phyloP scores from a whole-genome alignment of 2,113 vertebrate species.

The Andinoacara biseriatus region DNA sequence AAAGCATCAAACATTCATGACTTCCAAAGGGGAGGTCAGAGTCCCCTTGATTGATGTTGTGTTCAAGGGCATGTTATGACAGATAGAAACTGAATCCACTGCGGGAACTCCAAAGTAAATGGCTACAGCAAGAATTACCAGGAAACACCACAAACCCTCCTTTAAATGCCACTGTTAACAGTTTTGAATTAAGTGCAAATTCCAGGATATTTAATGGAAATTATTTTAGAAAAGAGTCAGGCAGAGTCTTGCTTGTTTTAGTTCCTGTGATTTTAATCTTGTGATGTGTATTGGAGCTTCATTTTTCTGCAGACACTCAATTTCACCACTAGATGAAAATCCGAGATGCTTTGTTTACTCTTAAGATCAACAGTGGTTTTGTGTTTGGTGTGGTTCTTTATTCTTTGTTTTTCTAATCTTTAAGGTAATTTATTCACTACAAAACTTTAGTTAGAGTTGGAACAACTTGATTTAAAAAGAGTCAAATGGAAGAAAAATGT shows the following conservation, averaged over 20 bases:
- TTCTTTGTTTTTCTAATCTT: no score
- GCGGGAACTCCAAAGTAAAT: neutral
- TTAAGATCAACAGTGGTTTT: neutral
- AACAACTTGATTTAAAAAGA: no score
- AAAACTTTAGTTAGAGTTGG: no score
- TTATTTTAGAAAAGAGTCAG: neutral
- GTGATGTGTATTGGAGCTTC: rapidly evolving
- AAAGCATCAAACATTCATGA: constrained; percentile 36
- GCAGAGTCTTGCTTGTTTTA: neutral
- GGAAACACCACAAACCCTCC: neutral
- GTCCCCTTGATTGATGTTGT: constrained; percentile 15
- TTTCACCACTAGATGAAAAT: neutral
- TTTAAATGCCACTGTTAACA: neutral
- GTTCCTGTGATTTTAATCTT: neutral
- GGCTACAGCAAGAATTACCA: neutral
- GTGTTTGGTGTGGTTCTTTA: rapidly evolving
- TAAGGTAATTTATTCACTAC: no score
- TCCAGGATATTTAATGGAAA: neutral
- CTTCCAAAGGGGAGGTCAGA: constrained; percentile 1
- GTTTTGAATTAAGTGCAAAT: neutral
- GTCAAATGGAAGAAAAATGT: no score
- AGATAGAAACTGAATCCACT: constrained; percentile 29
- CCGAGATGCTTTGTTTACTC: rapidly evolving
- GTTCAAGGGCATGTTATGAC: constrained; percentile 45
- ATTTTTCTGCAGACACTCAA: rapidly evolving